Base-by-base conservation (phyloP, 2,888 invertebrate genomes). In the Agonopterix heracliana region DNA sequence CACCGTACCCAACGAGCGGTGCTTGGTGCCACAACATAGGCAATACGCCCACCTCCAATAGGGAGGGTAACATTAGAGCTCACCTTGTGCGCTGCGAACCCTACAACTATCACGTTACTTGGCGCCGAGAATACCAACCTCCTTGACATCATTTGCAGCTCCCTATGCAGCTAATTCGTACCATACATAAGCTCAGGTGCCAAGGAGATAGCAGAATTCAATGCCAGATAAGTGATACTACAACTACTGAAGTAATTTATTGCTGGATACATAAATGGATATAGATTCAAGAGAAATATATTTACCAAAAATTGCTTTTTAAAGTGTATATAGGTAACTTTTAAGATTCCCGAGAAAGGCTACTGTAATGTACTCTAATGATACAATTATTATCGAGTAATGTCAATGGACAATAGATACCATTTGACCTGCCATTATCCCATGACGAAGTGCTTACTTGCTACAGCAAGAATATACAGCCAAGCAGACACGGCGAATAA, bases 41-140 rank as follows among this genome's bases (percentile, higher is more conserved):
- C 87, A 86, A 88, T 81, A 87, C 85, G 87, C 87, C 87, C 87
- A 86, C 86, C 87, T 86, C 87, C 88, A 88, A 88, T 87, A 88
- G 86, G 85, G 88, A 86, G 86, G 82, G 80, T 83, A 81, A 83
- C 81, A 82, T 81, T 72, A 84, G 85, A 85, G 86, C 85, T 85
- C 87, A 81, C 86, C 84, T 87, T 88, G 88, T 88, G 88, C 88
- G 88, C 83, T 86, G 86, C 87, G 81, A 83, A 83, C 84, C 83
- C 85, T 84, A 85, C 81, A 54, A 66, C 68, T 66, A 78, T 69
- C 74, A 64, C 74, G 61, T 64, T 69, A 71, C 70, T 63, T 68
- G 74, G 69, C 81, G 74, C 71, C 69, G 66, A 67, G 59, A 34
- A 5, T 64, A 63, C 68, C 55, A 56, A 58, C 58, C 49, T 56